Evolutionary conservation across 2,888 invertebrate genomes (phyloP), one percentile per base, ranked within the genome.

Genomic region (Osedax fenrisi): DNA sequence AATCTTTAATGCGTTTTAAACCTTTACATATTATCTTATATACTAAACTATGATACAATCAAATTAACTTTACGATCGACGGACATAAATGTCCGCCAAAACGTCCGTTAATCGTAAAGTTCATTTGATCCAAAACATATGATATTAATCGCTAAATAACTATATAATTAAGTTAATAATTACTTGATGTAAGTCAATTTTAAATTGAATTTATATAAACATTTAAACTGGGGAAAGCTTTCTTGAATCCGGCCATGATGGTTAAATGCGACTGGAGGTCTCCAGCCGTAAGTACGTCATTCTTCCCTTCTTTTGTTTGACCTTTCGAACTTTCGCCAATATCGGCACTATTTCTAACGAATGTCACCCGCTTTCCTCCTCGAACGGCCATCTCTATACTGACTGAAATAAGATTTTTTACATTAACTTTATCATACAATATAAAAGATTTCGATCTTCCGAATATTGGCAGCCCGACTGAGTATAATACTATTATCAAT

Each of bases 211-310:
- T n/a, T n/a, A 56, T 22, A 67, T 66, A 75, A 13, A 78, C 79
- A 61, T 75, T 77, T 13, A 79, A 26, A n/a, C 80, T 88, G 0
- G 92, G 90, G 85, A 91, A 94, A 2, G 89, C 88, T 76, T 90
- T 88, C 79, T 88, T 87, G 27, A 95, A 84, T 2, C 90, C 89
- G 80, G 89, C 88, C n/a, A 82, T 79, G 90, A 95, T 95, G 0
- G 89, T 89, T 84, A 92, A 91, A 81, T 96, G 94, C 0, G 94
- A 95, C 75, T 89, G 88, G 76, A 90, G 89, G 83, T 96, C 96
- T 0, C 94, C 95, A 78, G 89, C 89, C 0, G 95, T 95, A 0
- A 92, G 90, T 21, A 91, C 90, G 83, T 94, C 93, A 80, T 91
- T 89, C 0, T 89, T 89, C 75, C 89, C 94, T 87, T 95, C 94